Base-by-base conservation (phyloP, 2,797 vertebrate genomes). In the Valencia hispanica region DNA sequence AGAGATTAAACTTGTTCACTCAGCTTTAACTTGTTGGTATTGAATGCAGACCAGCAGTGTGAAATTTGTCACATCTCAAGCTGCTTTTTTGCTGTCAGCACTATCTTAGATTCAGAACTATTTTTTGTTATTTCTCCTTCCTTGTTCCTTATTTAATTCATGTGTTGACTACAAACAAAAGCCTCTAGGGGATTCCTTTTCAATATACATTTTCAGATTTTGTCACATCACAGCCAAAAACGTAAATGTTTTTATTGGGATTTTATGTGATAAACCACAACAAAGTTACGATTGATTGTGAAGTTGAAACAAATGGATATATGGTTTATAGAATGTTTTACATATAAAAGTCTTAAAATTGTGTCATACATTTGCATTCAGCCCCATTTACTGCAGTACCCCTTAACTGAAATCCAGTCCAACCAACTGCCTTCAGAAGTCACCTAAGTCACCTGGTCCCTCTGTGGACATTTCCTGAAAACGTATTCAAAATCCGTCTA, bases 11-110 rank as follows among this genome's bases (percentile, higher is more conserved):
- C 39, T 25, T 55, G 39, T 53, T 68, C 7, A 2, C 36, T 80
- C 79, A 76, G 76, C 79, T 39, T n/a, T 79, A 71, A 72, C 81
- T 30, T 17, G 66, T 57, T 78, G 48, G 45, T 27, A 22, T 30
- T 53, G 30, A 43, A 72, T 25, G 12, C 41, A n/a, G 78, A 82
- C 74, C 68, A 80, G 63, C 70, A 53, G n/a, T 14, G 36, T 20
- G 47, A 71, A 55, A 25, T 68, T 30, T 70, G 68, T 74, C 55
- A 34, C 9, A 68, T 50, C 17, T 77, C 17, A 30, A 57, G 11
- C 55, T 71, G 39, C 69, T 77, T 75, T n/a, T 73, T 59, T 43
- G 69, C 63, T 74, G 6, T 71, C 41, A 45, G 9, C 7, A 18
- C 17, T 6, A 39, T 39, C 36, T 57, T n/a, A 57, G 15, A 14